Percentiles rank a stretch among this genome's conserved stretches.
Evolutionary conservation across 2,113 vertebrate species (phyloP).

Genomic region (Psittacara wagleri): DNA sequence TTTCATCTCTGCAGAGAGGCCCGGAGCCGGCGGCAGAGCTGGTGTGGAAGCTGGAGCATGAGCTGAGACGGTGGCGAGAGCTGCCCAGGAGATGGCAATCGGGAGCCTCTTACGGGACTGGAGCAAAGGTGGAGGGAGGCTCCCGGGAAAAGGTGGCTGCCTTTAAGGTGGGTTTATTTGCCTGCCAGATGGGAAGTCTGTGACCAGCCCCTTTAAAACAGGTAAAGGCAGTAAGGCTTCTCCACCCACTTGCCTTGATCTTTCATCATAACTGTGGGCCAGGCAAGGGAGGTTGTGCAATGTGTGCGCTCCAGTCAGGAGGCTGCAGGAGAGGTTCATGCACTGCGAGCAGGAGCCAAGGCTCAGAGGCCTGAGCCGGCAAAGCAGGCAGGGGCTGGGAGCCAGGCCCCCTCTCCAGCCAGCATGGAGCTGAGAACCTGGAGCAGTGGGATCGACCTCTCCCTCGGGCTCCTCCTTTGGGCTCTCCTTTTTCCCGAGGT

Average conservation of each 20-base stretch:
- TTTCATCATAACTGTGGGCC: constrained; percentile 64
- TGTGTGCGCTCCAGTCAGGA: constrained; percentile 23
- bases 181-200: constrained; percentile 68
- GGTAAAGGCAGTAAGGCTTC: constrained; percentile 64
- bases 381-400: background rate
- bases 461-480: constrained; percentile 7
- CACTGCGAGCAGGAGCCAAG: background rate
- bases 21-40: background rate
- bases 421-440: background rate
- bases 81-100: constrained; percentile 49
- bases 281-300: constrained; percentile 55
- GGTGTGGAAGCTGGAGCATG: background rate
- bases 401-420: background rate
- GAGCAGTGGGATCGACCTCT: background rate
- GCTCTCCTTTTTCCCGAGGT: background rate
- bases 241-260: constrained; percentile 61
- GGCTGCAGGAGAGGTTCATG: constrained; percentile 30
- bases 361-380: constrained; percentile 1
- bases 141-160: constrained; percentile 56
- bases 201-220: constrained; percentile 66
- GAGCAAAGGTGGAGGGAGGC: constrained; percentile 65
- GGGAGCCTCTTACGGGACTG: constrained; percentile 9
- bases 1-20: background rate
- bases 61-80: background rate
- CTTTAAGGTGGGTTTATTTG: constrained; percentile 69